Evolutionary conservation across 2,797 vertebrate genomes (phyloP), one percentile per base, ranked within the genome.

Genomic region (Ispidina lecontei): DNA sequence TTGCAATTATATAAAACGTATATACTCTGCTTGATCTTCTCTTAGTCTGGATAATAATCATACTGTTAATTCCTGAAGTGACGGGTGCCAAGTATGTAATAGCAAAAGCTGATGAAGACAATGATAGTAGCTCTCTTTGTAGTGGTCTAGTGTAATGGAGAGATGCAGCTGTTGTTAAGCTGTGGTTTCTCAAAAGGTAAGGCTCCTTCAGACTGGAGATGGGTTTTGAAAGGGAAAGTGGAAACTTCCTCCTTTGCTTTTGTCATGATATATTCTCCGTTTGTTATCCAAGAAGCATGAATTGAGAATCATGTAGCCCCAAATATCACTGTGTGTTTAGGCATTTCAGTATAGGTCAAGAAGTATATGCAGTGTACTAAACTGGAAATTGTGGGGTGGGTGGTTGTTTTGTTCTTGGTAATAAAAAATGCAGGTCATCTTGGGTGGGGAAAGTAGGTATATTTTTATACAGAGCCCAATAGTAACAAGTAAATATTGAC

Each of bases 401-500:
- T 91, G 93, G 87, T 88, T 96, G 94, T 96, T 96, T 96, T 95
- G 83, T 58, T 76, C 71, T 80, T 59, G 65, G 86, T 93, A 89
- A 83, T 84, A 95, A 84, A 93, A 96, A 95, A 90, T 84, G 78
- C 85, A 82, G 69, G 89, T 94, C 84, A 93, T 96, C 74, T 77
- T 89, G 90, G 91, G 93, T 80, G 90, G 91, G 59, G 86, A 89
- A 55, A 33, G 80, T 23, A 58, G 64, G 69, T 87, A 91, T 95
- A 96, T 95, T 96, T 95, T 96, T 94, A 75, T 89, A 69, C 22
- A 4, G 75, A 79, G 65, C 59, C 84, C 88, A 95, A 74, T 94
- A 93, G 91, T 51, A 82, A 82, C 77, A 91, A 90, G 90, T 96
- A 94, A 96, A 95, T 95, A 95, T 96, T 96, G 96, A 93, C 81